A percentile compares a stretch with the other conserved stretches of the same genome.
Evolutionary conservation across 2,888 invertebrate genomes (phyloP).

Genomic region (Drosophila kambysellisi): DNA sequence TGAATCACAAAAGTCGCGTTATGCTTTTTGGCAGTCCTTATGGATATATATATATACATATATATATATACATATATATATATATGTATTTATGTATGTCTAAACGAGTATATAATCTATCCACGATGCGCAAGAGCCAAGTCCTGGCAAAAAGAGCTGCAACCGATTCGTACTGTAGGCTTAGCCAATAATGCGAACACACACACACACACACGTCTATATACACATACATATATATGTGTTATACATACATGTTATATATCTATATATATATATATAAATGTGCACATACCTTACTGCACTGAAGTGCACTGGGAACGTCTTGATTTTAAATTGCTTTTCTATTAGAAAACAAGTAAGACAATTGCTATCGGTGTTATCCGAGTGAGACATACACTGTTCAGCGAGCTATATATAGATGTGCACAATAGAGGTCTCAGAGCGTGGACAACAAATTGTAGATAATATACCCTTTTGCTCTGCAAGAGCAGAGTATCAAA

Average conservation of each 20-base stretch:
- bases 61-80: too few relatives aligned
- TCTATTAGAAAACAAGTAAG: conserved; percentile 7
- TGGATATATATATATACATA: background rate
- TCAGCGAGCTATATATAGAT: background rate
- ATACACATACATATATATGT: background rate
- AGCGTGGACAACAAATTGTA: background rate
- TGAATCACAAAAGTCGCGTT: conserved; percentile 10
- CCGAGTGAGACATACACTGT: background rate
- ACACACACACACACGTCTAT: background rate
- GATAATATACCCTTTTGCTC: background rate
- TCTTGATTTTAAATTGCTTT: conserved; percentile 18
- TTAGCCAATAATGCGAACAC: conserved; percentile 9
- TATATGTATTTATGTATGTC: background rate
- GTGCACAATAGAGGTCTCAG: background rate
- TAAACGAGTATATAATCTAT: background rate
- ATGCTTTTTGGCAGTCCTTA: conserved; percentile 8
- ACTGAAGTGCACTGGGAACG: background rate
- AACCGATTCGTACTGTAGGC: background rate
- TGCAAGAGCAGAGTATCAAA: conserved; percentile 4
- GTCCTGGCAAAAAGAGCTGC: conserved; percentile 8
- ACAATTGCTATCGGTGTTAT: background rate
- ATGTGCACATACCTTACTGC: background rate
- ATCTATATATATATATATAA: background rate
- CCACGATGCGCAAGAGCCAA: background rate
- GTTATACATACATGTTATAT: background rate